Percentiles rank a stretch among this genome's conserved stretches.
These are phyloP conservation scores for Anhinga rufa DNA, from an alignment of 2,113 vertebrate genomes.

Conservation along the genomic window DNA sequence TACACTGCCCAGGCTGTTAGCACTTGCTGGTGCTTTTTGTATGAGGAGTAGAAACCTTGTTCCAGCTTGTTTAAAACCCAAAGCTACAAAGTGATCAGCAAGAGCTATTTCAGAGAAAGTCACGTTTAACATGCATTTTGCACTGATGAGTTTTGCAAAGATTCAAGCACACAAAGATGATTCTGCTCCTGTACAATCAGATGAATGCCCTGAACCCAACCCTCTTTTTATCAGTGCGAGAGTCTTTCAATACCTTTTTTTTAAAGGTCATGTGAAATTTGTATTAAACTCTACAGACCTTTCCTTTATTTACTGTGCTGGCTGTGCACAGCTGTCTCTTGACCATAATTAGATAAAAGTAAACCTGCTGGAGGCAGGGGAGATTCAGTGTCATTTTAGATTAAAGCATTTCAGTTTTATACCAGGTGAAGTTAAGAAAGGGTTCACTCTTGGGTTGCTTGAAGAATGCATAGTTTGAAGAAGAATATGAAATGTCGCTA, in stretches of 20 bases:
- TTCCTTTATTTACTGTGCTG: background rate
- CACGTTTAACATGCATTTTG: fast-evolving
- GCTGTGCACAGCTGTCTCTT: background rate
- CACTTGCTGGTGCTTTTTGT: background rate
- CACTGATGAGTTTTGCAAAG: background rate
- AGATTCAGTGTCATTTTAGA: background rate
- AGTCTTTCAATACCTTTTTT: background rate
- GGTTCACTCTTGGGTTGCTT: background rate
- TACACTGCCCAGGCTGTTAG: background rate
- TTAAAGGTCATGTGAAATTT: background rate
- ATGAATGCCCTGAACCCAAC: background rate
- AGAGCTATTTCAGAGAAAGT: background rate
- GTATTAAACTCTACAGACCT: background rate
- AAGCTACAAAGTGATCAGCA: background rate
- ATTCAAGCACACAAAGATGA: background rate
- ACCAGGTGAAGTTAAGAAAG: background rate
- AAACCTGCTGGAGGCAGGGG: background rate
- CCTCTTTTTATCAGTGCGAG: background rate
- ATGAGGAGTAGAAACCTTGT: background rate
- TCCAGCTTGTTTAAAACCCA: background rate
- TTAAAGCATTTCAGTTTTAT: background rate
- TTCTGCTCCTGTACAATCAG: background rate
- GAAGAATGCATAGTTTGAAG: background rate
- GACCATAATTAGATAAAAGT: background rate
- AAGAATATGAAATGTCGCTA: background rate